These are phyloP conservation scores for Camarhynchus parvulus DNA, from an alignment of 2,113 vertebrate species.

Conservation along the genomic window DNA sequence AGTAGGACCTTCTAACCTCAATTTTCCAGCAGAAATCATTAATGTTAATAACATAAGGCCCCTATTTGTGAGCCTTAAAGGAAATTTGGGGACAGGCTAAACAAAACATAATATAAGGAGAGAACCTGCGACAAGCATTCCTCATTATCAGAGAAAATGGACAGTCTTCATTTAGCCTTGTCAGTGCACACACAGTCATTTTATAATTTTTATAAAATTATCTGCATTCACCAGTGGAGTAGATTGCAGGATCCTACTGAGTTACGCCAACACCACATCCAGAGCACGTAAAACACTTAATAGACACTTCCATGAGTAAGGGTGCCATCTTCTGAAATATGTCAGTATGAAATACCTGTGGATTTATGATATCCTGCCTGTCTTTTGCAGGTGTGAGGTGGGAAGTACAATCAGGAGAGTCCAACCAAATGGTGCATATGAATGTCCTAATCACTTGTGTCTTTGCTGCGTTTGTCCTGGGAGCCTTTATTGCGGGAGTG, in stretches of 20 bases:
- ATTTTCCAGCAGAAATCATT: conserved; percentile 65
- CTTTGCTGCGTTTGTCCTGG: conserved; percentile 94
- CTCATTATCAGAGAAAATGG: not conserved
- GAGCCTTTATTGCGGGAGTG: conserved; percentile 93
- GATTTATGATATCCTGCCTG: conserved; percentile 18
- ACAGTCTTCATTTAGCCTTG: not conserved
- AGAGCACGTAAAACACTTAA: not conserved
- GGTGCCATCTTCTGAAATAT: not conserved
- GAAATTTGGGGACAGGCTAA: not conserved
- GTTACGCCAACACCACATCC: not conserved
- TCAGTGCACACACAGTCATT: not conserved
- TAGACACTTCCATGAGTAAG: not conserved
- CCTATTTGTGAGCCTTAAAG: not conserved
- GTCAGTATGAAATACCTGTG: not conserved
- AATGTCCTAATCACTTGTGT: conserved; percentile 99
- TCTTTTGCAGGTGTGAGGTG: conserved; percentile 84
- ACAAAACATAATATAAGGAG: not conserved
- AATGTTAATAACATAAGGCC: conserved; percentile 50
- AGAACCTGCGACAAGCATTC: not conserved
- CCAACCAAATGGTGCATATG: conserved; percentile 99
- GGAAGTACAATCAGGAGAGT: conserved; percentile 93
- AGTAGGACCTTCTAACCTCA: conserved; percentile 59
- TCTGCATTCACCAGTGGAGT: not conserved
- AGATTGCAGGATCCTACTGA: not conserved
- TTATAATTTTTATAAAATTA: not conserved